phyloP scores from a whole-genome alignment of 1,140 invertebrate genomes.

The Brachionus angularis region DNA sequence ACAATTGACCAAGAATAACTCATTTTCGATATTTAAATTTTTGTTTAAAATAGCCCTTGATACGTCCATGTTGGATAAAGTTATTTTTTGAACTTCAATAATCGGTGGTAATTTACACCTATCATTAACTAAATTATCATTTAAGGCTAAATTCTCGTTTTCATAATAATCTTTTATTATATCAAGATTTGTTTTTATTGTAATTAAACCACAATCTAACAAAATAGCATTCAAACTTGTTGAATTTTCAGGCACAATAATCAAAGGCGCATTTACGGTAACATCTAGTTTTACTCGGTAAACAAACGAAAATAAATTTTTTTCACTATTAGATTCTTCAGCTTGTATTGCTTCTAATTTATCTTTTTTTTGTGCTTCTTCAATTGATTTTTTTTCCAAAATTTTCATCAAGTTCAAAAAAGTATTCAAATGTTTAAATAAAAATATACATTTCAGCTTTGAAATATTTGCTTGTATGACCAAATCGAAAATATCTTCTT shows the following conservation, averaged over 20 bases:
- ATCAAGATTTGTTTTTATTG: not conserved
- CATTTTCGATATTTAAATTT: not conserved
- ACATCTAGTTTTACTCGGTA: slow-evolving; percentile 32
- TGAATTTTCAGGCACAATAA: slow-evolving; percentile 11
- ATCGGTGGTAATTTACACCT: not conserved
- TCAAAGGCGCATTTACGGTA: slow-evolving; percentile 23
- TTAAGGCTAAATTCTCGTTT: not conserved
- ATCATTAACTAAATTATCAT: not conserved
- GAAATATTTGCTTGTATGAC: not conserved
- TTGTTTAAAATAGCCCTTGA: not conserved
- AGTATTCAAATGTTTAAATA: not conserved
- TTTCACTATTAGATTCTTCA: not conserved
- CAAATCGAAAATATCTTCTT: slow-evolving; percentile 26
- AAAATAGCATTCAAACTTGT: not conserved
- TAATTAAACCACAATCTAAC: slow-evolving; percentile 35
- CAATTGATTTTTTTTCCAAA: not conserved
- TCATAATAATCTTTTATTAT: slow-evolving; percentile 4
- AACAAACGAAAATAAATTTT: not conserved
- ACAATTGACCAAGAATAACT: slow-evolving; percentile 21
- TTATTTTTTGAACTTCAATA: slow-evolving; percentile 9
- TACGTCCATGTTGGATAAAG: not conserved
- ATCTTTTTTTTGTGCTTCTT: not conserved
- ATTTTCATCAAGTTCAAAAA: not conserved
- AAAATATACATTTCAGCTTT: slow-evolving; percentile 9
- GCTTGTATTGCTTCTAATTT: not conserved